Evolutionary conservation across 2,888 invertebrate species (phyloP).

Genomic region (Synanthedon tipuliformis): DNA sequence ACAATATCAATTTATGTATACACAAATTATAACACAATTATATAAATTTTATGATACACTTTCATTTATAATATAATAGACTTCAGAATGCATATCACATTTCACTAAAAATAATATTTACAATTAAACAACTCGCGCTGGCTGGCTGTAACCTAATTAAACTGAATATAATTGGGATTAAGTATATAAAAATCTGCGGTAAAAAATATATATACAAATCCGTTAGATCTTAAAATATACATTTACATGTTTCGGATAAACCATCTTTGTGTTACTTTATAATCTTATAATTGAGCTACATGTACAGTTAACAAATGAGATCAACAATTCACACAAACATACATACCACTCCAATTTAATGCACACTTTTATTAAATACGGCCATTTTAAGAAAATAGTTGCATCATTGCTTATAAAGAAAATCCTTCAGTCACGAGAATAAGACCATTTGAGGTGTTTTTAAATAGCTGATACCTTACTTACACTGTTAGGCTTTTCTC

Average conservation of each 20-base stretch:
- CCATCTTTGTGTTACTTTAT: slow-evolving; percentile 42
- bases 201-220: slow-evolving; percentile 56
- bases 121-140: slow-evolving; percentile 46
- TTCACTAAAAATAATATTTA: slow-evolving; percentile 50
- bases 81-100: slow-evolving; percentile 62
- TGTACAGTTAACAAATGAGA: slow-evolving; percentile 63
- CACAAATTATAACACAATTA: slow-evolving; percentile 62
- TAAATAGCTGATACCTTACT: no score
- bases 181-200: slow-evolving; percentile 61
- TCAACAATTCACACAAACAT: slow-evolving; percentile 55
- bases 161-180: slow-evolving; percentile 46
- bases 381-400: no score
- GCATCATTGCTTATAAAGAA: no score
- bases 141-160: slow-evolving; percentile 37
- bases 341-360: slow-evolving; percentile 3
- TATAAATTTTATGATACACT: slow-evolving; percentile 62
- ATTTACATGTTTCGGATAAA: slow-evolving; percentile 49
- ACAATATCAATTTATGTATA: slow-evolving; percentile 63
- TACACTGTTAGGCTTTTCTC: no score
- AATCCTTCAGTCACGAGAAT: no score
- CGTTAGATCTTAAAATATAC: slow-evolving; percentile 52
- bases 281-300: slow-evolving; percentile 62
- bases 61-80: slow-evolving; percentile 37
- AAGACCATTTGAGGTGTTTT: no score
- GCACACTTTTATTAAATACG: no score